Evolutionary conservation across 2,888 invertebrate species (phyloP).

Genomic region (Eumacrocentrus americanus): DNA sequence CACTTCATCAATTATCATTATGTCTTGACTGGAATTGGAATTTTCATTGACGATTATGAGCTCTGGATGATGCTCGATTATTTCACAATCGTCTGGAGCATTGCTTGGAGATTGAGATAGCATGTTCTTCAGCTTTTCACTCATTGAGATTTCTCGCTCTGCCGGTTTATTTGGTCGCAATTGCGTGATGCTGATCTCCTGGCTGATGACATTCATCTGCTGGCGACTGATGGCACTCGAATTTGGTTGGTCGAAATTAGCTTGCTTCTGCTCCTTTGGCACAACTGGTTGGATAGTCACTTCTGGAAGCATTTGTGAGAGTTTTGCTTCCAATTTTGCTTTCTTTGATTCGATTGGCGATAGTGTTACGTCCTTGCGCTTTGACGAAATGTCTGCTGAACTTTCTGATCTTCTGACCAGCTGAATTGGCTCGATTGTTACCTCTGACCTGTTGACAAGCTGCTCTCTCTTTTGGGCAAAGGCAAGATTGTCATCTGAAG

Average conservation of each 20-base stretch:
- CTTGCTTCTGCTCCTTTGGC: conserved; percentile 39
- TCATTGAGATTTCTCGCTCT: conserved; percentile 39
- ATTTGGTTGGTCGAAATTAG: conserved; percentile 41
- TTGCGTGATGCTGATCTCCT: conserved; percentile 59
- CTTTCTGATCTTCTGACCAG: conserved; percentile 36
- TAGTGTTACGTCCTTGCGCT: conserved; percentile 54
- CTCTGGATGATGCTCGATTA: conserved; percentile 57
- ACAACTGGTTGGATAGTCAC: conserved; percentile 56
- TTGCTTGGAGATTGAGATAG: conserved; percentile 40
- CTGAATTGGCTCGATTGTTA: conserved; percentile 52
- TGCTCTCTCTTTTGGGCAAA: conserved; percentile 35
- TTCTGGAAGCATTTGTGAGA: conserved; percentile 55
- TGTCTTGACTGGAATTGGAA: conserved; percentile 60
- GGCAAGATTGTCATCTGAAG: conserved; percentile 21
- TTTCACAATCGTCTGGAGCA: conserved; percentile 52
- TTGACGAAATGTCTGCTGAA: conserved; percentile 40
- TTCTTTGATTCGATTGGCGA: conserved; percentile 55
- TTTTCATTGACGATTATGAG: conserved; percentile 59
- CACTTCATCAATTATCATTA: conserved; percentile 60
- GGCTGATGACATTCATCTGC: conserved; percentile 54
- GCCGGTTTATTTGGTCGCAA: conserved; percentile 38
- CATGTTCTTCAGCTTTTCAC: conserved; percentile 51
- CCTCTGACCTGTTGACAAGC: conserved; percentile 43
- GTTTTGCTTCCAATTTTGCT: conserved; percentile 50
- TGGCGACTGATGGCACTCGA: conserved; percentile 47